A percentile compares a stretch with the other conserved stretches of the same genome.
Conservation (phyloP, 2,888 invertebrate genomes). For the Epirrita christyi region DNA sequence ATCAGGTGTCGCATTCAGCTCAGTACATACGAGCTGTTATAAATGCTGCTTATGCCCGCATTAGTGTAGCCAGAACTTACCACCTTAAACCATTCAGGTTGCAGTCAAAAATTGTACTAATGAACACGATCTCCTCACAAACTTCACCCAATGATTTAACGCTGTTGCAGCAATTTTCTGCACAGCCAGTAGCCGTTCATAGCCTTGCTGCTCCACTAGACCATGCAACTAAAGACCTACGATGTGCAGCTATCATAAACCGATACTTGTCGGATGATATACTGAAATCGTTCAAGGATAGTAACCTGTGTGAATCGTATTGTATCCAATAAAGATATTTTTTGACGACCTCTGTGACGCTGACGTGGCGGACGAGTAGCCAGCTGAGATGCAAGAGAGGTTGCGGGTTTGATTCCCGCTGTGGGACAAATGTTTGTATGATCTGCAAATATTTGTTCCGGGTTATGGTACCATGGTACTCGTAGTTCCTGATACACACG, state of each 20-base stretch:
- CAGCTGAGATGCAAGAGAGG: too few relatives aligned
- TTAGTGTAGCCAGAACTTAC: conserved; percentile 42
- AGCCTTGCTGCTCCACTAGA: conserved; percentile 45
- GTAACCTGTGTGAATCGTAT: conserved; percentile 43
- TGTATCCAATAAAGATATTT: too few relatives aligned
- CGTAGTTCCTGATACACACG: too few relatives aligned
- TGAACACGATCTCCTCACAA: conserved; percentile 36
- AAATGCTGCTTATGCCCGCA: conserved; percentile 48
- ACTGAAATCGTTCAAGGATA: conserved; percentile 40
- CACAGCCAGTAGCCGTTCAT: conserved; percentile 43
- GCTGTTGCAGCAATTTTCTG: conserved; percentile 43
- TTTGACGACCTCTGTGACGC: too few relatives aligned
- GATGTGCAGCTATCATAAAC: conserved; percentile 53
- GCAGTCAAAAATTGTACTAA: conserved; percentile 49
- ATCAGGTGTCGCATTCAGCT: conserved; percentile 47
- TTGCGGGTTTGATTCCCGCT: too few relatives aligned
- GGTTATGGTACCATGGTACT: too few relatives aligned
- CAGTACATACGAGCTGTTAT: conserved; percentile 55
- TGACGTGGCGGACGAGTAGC: too few relatives aligned
- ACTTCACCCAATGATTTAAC: background rate
- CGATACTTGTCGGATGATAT: conserved; percentile 46
- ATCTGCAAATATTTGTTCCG: too few relatives aligned
- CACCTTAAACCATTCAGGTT: conserved; percentile 35
- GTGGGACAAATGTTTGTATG: too few relatives aligned
- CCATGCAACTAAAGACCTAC: conserved; percentile 42